Evolutionary conservation across 2,113 vertebrate genomes (phyloP).

Genomic region (Xerus inauris): DNA sequence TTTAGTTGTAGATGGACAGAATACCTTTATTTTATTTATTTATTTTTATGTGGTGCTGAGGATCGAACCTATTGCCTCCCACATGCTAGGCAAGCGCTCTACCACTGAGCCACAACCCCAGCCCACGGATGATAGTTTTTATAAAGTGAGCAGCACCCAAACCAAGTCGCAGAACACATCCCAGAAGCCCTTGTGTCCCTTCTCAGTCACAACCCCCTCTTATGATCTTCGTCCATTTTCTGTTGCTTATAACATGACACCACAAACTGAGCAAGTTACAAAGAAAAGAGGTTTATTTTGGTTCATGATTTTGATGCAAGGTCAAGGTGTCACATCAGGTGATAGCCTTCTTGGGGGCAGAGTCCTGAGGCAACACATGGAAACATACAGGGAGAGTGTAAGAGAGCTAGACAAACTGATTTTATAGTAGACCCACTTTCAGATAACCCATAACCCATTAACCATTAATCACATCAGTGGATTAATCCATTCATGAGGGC

Average conservation of each 20-base stretch:
- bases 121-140: neutral
- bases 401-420: neutral
- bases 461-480: neutral
- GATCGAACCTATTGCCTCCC: too few relatives aligned
- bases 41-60: too few relatives aligned
- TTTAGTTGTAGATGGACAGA: too few relatives aligned
- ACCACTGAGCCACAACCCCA: too few relatives aligned
- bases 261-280: neutral
- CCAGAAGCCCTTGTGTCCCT: neutral
- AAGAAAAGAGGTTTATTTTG: neutral
- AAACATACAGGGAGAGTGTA: neutral
- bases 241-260: neutral
- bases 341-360: neutral
- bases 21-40: too few relatives aligned
- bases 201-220: neutral
- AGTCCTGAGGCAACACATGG: neutral
- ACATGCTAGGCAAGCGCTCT: too few relatives aligned
- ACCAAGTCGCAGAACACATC: neutral
- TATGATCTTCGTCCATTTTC: neutral
- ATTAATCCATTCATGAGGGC: neutral
- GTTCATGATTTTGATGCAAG: neutral
- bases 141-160: neutral
- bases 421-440: neutral
- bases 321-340: neutral
- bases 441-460: neutral